Conservation (phyloP, 2,113 vertebrate genomes). For the Hypocryptadius cinnamomeus region DNA sequence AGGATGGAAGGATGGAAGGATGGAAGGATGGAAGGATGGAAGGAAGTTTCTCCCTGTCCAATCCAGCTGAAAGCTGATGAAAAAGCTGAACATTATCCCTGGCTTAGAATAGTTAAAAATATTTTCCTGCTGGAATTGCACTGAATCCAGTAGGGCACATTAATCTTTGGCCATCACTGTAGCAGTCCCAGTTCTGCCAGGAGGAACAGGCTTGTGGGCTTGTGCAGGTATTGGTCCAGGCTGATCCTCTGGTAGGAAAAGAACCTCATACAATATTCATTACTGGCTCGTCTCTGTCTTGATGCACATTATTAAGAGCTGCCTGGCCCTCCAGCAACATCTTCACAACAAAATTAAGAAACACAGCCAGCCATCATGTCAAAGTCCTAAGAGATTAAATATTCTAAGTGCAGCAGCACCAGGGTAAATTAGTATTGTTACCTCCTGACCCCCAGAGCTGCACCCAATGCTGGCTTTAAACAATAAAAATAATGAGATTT, state of each 20-base stretch:
- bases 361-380: slow-evolving; percentile 39
- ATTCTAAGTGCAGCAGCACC: slow-evolving; percentile 47
- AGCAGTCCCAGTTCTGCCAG: neutral
- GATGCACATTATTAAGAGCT: slow-evolving; percentile 27
- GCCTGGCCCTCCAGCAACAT: slow-evolving; percentile 22
- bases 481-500: slow-evolving; percentile 68
- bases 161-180: neutral
- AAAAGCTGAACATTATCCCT: neutral
- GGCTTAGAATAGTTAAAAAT: neutral
- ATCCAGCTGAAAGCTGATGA: neutral
- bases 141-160: neutral
- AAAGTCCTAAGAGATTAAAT: slow-evolving; percentile 54
- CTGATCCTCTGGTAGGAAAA: neutral
- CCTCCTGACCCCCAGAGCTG: slow-evolving; percentile 46
- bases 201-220: neutral
- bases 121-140: neutral
- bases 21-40: neutral
- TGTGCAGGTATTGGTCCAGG: neutral
- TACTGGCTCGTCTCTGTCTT: neutral
- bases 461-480: slow-evolving; percentile 42
- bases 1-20: no score
- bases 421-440: slow-evolving; percentile 53
- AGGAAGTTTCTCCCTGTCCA: neutral
- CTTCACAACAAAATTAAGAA: slow-evolving; percentile 42
- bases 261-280: slow-evolving; percentile 12